phyloP scores from a whole-genome alignment of 1,140 invertebrate species.

The Drosophila sp. region DNA sequence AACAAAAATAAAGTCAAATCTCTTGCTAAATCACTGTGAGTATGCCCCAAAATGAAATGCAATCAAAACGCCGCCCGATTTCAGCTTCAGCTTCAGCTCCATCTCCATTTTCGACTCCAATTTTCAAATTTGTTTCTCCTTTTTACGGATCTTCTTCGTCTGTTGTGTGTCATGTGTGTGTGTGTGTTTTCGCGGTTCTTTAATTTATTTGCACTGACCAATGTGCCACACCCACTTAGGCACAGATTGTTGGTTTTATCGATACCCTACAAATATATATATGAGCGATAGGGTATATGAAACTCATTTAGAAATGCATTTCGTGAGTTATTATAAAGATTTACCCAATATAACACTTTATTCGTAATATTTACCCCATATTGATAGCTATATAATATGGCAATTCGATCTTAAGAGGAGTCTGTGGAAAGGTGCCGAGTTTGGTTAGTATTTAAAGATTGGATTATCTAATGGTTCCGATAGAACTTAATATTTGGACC shows the following conservation, averaged over 20 bases:
- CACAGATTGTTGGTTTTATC: constrained; percentile 15
- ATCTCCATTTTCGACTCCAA: background rate
- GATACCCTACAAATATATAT: background rate
- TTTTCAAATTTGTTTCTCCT: background rate
- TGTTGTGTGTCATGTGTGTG: constrained; percentile 22
- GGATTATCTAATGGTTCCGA: too few species aligned
- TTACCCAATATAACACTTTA: too few species aligned
- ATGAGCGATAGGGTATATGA: background rate
- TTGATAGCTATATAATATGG: too few species aligned
- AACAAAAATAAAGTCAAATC: constrained; percentile 20
- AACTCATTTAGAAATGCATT: constrained; percentile 16
- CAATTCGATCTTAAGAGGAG: too few species aligned
- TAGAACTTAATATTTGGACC: too few species aligned
- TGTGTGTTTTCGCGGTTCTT: constrained; percentile 70
- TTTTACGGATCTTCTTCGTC: constrained; percentile 12
- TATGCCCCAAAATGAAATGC: constrained; percentile 66
- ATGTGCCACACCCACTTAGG: constrained; percentile 76
- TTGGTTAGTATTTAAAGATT: too few species aligned
- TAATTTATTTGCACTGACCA: constrained; percentile 76
- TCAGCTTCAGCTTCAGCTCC: background rate
- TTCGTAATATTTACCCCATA: too few species aligned
- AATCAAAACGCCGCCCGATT: constrained; percentile 67
- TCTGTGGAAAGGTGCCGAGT: too few species aligned
- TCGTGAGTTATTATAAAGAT: background rate
- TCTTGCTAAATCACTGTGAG: constrained; percentile 16